Conservation (phyloP, 1,140 invertebrate genomes). For the Drosophila asahinai region DNA sequence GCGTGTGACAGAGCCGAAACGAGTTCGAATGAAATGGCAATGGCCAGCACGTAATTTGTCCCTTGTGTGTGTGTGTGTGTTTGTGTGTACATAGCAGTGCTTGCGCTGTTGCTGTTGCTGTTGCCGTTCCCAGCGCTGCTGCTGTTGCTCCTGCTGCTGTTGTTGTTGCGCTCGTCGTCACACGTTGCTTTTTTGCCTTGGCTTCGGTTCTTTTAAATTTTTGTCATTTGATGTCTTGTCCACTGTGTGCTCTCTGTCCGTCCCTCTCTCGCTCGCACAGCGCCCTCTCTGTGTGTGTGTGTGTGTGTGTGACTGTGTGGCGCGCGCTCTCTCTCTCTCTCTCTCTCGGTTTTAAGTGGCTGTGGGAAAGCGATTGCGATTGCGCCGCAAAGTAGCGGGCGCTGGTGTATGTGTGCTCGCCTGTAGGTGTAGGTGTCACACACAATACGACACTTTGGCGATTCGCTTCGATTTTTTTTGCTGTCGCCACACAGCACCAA, state of each 20-base stretch:
- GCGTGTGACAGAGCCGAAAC: constrained; percentile 76
- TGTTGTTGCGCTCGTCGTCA: constrained; percentile 47
- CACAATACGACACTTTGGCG: constrained; percentile 77
- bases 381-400: constrained; percentile 64
- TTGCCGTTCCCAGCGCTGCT: constrained; percentile 33
- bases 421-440: constrained; percentile 62
- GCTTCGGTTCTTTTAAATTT: constrained; percentile 67
- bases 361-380: constrained; percentile 57
- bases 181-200: constrained; percentile 48
- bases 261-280: constrained; percentile 65
- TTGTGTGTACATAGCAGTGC: constrained; percentile 38
- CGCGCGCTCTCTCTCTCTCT: constrained; percentile 12
- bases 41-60: constrained; percentile 69
- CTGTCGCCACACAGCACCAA: constrained; percentile 80
- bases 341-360: constrained; percentile 42
- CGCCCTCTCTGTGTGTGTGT: constrained; percentile 34
- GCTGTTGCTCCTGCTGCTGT: background rate
- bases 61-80: constrained; percentile 32
- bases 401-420: constrained; percentile 30
- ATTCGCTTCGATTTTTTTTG: constrained; percentile 75
- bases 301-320: constrained; percentile 35
- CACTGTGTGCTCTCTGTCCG: constrained; percentile 63
- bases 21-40: constrained; percentile 74
- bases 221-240: constrained; percentile 81
- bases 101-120: constrained; percentile 28